Evolutionary conservation across 2,113 vertebrate genomes (phyloP).

Genomic region (Brachyistius frenatus): DNA sequence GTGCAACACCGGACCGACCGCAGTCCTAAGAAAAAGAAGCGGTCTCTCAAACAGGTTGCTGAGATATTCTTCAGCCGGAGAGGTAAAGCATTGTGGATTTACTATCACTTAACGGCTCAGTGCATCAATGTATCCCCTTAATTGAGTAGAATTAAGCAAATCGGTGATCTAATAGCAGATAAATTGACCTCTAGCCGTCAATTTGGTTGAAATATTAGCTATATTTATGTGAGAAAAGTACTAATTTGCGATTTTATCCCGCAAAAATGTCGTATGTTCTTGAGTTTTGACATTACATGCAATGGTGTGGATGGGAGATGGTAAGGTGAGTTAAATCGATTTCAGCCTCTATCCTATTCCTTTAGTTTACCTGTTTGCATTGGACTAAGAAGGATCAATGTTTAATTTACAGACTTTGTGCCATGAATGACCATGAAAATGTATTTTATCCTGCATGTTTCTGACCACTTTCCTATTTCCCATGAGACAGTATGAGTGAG

Average conservation of each 20-base stretch:
- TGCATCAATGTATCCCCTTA: constrained; percentile 41
- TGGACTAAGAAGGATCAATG: background rate
- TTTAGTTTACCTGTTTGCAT: background rate
- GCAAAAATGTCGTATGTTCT: background rate
- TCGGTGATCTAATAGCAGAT: constrained; percentile 37
- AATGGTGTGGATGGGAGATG: background rate
- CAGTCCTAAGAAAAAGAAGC: background rate
- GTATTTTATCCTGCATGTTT: background rate
- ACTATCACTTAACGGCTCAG: constrained; percentile 7
- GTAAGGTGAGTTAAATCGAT: background rate
- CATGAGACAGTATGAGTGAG: background rate
- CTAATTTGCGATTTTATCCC: background rate
- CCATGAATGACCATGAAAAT: background rate
- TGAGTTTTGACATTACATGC: constrained; percentile 26
- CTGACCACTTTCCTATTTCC: constrained; percentile 1
- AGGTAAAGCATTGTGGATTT: constrained; percentile 51
- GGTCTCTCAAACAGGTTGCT: constrained; percentile 54
- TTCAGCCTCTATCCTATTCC: background rate
- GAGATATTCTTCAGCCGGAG: constrained; percentile 13
- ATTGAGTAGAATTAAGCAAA: constrained; percentile 37
- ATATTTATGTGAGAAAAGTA: constrained; percentile 12
- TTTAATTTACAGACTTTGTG: background rate
- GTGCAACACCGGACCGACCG: background rate
- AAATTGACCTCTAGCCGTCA: constrained; percentile 32
- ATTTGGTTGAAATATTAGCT: background rate